A percentile compares a stretch with the other conserved stretches of the same genome.
Evolutionary conservation across 2,888 invertebrate species (phyloP).

Genomic region (Dryomyza anilis): DNA sequence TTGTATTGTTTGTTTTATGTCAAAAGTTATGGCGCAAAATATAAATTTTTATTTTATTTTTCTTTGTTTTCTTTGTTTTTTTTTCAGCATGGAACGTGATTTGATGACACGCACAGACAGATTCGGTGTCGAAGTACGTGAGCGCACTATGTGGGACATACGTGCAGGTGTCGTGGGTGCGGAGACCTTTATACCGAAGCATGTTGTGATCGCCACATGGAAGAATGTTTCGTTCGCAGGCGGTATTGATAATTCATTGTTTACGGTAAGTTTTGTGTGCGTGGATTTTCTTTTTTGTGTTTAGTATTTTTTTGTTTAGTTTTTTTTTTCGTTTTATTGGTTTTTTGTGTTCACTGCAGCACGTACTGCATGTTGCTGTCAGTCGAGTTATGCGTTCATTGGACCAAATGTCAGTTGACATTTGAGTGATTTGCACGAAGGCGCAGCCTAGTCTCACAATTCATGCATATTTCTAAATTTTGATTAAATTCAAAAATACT

Average conservation of each 20-base stretch:
- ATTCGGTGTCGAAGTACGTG: constrained; percentile 84
- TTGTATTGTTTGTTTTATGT: neutral
- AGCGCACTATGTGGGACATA: constrained; percentile 86
- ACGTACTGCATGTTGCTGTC: neutral
- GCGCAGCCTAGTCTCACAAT: too few relatives aligned
- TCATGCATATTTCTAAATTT: too few relatives aligned
- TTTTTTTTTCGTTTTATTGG: neutral
- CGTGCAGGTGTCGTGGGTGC: constrained; percentile 90
- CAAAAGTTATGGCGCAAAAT: neutral
- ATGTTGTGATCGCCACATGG: constrained; percentile 91
- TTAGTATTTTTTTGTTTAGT: neutral
- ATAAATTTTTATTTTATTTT: constrained; percentile 2
- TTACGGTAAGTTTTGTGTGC: constrained; percentile 63
- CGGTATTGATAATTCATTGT: constrained; percentile 80
- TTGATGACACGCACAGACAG: constrained; percentile 76
- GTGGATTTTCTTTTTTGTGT: neutral
- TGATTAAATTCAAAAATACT: too few relatives aligned
- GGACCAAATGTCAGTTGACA: neutral
- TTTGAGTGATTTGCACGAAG: too few relatives aligned
- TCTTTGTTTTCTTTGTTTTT: constrained; percentile 14
- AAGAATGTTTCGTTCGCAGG: constrained; percentile 93
- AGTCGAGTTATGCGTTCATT: neutral
- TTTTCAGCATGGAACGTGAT: constrained; percentile 69
- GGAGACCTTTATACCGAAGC: constrained; percentile 88
- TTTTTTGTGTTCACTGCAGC: neutral